These are phyloP conservation scores for Leptodactylus fallax DNA, from an alignment of 2,797 vertebrate species.

Conservation along the genomic window DNA sequence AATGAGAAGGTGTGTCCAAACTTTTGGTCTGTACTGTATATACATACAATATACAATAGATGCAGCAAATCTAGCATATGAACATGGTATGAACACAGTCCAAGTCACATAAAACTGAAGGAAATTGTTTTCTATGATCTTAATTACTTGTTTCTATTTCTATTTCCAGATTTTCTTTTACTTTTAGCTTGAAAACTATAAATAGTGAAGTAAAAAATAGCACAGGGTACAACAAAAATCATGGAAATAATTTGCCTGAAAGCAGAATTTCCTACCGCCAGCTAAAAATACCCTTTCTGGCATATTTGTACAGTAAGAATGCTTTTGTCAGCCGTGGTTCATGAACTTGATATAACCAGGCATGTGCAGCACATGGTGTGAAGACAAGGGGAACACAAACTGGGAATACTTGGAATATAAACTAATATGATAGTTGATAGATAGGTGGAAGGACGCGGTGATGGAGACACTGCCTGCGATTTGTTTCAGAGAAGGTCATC, in stretches of 20 bases:
- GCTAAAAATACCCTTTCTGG: conserved; percentile 25
- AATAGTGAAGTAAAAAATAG: conserved; percentile 14
- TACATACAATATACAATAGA: no score
- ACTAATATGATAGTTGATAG: background rate
- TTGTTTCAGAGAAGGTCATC: background rate
- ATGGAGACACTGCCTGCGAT: background rate
- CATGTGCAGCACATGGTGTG: background rate
- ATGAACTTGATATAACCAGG: background rate
- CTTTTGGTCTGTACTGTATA: no score
- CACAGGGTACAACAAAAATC: background rate
- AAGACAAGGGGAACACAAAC: background rate
- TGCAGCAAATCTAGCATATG: no score
- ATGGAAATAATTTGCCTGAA: background rate
- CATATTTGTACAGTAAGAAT: background rate
- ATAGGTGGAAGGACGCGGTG: background rate
- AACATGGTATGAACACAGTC: background rate
- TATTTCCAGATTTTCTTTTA: background rate
- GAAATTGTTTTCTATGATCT: background rate
- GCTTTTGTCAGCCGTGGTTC: background rate
- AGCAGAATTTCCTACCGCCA: background rate
- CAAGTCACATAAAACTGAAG: background rate
- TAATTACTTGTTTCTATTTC: background rate
- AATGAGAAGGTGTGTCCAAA: no score
- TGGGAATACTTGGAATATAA: background rate
- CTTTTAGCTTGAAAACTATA: background rate